phyloP scores from a whole-genome alignment of 2,888 invertebrate genomes.

The Blera fallax region DNA sequence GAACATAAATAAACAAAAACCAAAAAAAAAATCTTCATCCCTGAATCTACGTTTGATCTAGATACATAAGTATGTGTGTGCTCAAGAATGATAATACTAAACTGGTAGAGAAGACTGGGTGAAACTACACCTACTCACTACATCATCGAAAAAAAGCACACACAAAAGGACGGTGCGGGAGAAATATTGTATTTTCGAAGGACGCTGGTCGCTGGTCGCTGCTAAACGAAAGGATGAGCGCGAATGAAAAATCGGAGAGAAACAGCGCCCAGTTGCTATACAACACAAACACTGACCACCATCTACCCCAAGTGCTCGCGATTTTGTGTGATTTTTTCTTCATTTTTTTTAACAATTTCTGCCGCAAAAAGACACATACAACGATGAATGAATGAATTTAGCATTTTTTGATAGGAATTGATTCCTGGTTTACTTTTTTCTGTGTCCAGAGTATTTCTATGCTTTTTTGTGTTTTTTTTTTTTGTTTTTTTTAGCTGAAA shows the following conservation, averaged over 20 bases:
- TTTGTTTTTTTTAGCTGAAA: conserved; percentile 68
- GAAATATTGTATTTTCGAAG: conserved; percentile 60
- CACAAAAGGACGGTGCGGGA: conserved; percentile 29
- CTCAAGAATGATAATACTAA: conserved; percentile 70
- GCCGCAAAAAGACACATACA: conserved; percentile 72
- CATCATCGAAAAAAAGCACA: conserved; percentile 35
- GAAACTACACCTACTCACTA: conserved; percentile 61
- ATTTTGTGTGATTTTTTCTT: conserved; percentile 37
- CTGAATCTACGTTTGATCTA: conserved; percentile 57
- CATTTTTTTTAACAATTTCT: conserved; percentile 59
- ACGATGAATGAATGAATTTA: conserved; percentile 73
- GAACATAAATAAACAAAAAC: conserved; percentile 49
- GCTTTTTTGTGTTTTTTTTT: conserved; percentile 62
- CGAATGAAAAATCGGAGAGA: conserved; percentile 64
- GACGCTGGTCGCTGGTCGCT: conserved; percentile 25
- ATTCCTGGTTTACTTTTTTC: conserved; percentile 72
- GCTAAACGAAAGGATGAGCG: conserved; percentile 44
- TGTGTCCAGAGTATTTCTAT: conserved; percentile 61
- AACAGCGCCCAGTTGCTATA: conserved; percentile 48
- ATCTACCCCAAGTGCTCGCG: conserved; percentile 43
- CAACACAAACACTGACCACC: conserved; percentile 51
- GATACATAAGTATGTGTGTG: conserved; percentile 54
- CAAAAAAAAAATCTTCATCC: conserved; percentile 11
- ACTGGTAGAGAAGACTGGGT: conserved; percentile 36
- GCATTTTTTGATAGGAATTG: conserved; percentile 73